These are phyloP conservation scores for Hydrophis major DNA, from an alignment of 2,797 vertebrate genomes.

Conservation along the genomic window DNA sequence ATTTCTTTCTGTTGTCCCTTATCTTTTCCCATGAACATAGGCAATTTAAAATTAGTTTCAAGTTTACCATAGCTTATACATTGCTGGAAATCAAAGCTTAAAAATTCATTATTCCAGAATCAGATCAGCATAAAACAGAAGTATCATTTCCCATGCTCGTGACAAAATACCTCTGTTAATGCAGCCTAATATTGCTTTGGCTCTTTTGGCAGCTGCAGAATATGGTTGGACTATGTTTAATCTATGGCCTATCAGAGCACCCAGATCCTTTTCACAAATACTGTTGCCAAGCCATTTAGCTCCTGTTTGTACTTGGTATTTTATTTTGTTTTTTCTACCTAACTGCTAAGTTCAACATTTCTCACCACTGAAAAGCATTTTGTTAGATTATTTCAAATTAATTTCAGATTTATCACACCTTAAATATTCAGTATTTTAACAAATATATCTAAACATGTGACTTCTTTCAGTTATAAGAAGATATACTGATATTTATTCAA, in stretches of 20 bases:
- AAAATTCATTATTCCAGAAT: not conserved
- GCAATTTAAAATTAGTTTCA: not conserved
- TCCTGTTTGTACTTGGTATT: not conserved
- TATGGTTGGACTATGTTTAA: not conserved
- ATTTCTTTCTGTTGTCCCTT: not conserved
- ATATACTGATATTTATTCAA: fast-evolving
- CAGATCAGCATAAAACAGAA: not conserved
- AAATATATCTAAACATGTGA: not conserved
- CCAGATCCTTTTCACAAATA: not conserved
- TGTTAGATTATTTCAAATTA: not conserved
- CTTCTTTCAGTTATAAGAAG: not conserved
- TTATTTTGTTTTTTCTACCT: not conserved
- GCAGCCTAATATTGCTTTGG: not conserved
- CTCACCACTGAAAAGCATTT: not conserved
- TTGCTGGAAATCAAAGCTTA: constrained; percentile 14
- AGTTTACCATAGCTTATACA: not conserved
- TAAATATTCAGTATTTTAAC: not conserved
- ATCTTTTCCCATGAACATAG: not conserved
- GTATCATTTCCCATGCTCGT: not conserved
- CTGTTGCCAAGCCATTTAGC: not conserved
- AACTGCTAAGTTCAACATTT: not conserved
- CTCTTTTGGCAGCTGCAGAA: not conserved
- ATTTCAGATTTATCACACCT: not conserved
- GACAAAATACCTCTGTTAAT: not conserved
- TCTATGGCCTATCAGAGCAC: not conserved